These are phyloP conservation scores for Latrodectus geometricus DNA, from an alignment of 1,140 invertebrate species.

Conservation along the genomic window DNA sequence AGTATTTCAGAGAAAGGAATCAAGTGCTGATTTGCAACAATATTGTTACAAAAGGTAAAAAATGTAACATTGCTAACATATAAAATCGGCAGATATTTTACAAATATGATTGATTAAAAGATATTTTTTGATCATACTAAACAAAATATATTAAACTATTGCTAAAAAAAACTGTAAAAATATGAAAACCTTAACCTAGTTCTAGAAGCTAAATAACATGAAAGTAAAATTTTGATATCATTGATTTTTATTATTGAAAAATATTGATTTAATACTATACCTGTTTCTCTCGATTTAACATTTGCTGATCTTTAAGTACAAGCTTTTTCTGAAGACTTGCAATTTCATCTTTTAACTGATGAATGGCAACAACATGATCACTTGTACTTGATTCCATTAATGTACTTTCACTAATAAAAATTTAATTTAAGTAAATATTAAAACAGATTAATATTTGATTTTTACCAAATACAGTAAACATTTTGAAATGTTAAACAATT, in stretches of 20 bases:
- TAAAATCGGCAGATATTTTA: too few species aligned
- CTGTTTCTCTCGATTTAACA: slow-evolving; percentile 91
- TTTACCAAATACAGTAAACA: too few species aligned
- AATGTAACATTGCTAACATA: too few species aligned
- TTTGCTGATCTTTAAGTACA: slow-evolving; percentile 83
- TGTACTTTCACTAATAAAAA: slow-evolving; percentile 60
- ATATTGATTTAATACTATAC: slow-evolving; percentile 71
- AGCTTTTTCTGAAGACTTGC: slow-evolving; percentile 92
- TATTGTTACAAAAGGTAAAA: too few species aligned
- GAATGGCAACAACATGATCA: slow-evolving; percentile 93
- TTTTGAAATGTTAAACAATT: too few species aligned
- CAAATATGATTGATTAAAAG: too few species aligned
- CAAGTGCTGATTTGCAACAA: too few species aligned
- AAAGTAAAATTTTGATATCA: not conserved
- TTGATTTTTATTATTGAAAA: not conserved
- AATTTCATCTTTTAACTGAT: slow-evolving; percentile 93
- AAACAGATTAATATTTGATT: too few species aligned
- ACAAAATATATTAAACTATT: too few species aligned
- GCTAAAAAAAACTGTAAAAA: not conserved
- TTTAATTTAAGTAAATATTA: too few species aligned
- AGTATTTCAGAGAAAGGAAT: too few species aligned
- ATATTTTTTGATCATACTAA: too few species aligned
- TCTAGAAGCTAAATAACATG: not conserved
- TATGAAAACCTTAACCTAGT: not conserved
- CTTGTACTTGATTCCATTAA: slow-evolving; percentile 83